Evolutionary conservation across 2,797 vertebrate genomes (phyloP), one percentile per base, ranked within the genome.

Genomic region (Rhyacichthys aspro): DNA sequence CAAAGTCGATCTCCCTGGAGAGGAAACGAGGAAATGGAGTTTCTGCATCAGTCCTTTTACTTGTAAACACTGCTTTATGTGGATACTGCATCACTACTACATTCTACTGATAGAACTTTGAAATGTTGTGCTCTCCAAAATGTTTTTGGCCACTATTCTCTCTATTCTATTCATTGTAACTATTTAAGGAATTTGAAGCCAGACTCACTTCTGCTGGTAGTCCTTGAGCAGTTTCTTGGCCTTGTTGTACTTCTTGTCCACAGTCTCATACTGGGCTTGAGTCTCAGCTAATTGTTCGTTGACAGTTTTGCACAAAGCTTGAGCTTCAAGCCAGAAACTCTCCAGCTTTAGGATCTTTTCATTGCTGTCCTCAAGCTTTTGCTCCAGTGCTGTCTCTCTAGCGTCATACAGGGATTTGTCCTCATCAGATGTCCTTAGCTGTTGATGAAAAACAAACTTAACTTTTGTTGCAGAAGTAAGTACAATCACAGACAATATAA

Each of bases 221-320:
- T 97, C 95, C 86, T 96, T 96, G 55, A 97, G 90, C 59, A 97
- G 86, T 67, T 97, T 97, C 90, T 96, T 97, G 58, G 96, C 95
- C 79, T 96, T 96, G 88, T 76, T 94, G 86, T 97, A 97, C 84
- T 96, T 97, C 86, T 96, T 97, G 83, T 97, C 96, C 82, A 96
- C 85, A 1, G 89, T 85, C 73, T 97, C 96, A 49, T 93, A 91
- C 76, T 96, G 95, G 65, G 89, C 81, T 78, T 96, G 96, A 36
- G 93, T 93, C 76, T 96, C 95, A 12, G 88, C 86, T 76, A 97
- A 92, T 60, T 93, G 94, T 46, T 95, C 93, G 18, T 95, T 96
- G 59, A 95, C 90, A 16, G 84, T 93, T 89, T 95, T 96, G 76
- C 95, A 96, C 71, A 96, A 90, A 42, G 83, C 88, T 85, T 97